These are phyloP conservation scores for Tenualosa ilisha DNA, from an alignment of 2,797 vertebrate genomes.

Conservation along the genomic window DNA sequence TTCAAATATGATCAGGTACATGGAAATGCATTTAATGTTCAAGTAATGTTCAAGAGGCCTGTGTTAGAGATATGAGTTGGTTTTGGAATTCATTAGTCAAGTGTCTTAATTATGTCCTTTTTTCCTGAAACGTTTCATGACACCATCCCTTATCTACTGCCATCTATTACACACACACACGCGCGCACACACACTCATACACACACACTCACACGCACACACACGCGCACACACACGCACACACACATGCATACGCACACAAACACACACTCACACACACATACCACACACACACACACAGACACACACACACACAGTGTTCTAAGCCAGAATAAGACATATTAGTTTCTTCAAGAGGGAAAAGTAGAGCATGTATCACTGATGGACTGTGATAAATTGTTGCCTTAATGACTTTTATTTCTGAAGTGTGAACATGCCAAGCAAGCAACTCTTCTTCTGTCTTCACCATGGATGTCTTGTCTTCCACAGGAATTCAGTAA, in stretches of 20 bases:
- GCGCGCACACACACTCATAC: conserved; percentile 37
- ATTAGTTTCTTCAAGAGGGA: conserved; percentile 57
- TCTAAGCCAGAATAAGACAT: conserved; percentile 52
- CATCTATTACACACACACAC: conserved; percentile 4
- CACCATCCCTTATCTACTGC: not conserved
- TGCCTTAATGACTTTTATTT: conserved; percentile 46
- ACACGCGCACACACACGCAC: not conserved
- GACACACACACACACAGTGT: conserved; percentile 27
- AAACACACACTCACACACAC: too few relatives aligned
- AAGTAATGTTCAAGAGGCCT: conserved; percentile 75
- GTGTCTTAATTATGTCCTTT: conserved; percentile 67
- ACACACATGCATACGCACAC: too few relatives aligned
- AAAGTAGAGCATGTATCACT: conserved; percentile 55
- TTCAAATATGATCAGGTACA: not conserved
- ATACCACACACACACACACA: too few relatives aligned
- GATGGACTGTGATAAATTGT: conserved; percentile 64
- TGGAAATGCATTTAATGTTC: not conserved
- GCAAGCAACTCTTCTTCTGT: not conserved
- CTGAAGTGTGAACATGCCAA: conserved; percentile 3
- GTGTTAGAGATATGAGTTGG: conserved; percentile 71
- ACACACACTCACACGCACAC: conserved; percentile 6
- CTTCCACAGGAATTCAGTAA: not conserved
- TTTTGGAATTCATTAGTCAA: conserved; percentile 83
- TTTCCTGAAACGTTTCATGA: conserved; percentile 63
- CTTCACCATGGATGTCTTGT: not conserved